phyloP scores from a whole-genome alignment of 2,888 invertebrate species.

The Choristoneura rosaceana region DNA sequence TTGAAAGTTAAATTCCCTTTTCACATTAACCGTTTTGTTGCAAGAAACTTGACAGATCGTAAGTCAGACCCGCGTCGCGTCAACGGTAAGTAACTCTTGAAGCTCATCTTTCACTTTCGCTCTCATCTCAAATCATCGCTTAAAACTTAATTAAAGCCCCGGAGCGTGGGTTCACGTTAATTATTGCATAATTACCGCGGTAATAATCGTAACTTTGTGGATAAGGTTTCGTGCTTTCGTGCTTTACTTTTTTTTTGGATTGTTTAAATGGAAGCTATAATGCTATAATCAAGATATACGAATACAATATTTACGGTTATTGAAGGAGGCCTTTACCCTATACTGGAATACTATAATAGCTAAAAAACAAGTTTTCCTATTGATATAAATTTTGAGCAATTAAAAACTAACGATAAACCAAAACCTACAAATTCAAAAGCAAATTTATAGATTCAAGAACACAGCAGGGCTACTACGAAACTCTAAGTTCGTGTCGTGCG shows the following conservation, averaged over 20 bases:
- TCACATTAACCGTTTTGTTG: not conserved
- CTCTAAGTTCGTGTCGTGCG: no score
- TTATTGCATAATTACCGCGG: constrained; percentile 25
- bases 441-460: no score
- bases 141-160: constrained; percentile 33
- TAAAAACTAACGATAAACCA: no score
- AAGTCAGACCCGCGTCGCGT: not conserved
- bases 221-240: constrained; percentile 11
- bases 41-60: constrained; percentile 1
- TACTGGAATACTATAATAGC: no score
- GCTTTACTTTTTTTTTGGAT: not conserved
- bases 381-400: no score
- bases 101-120: constrained; percentile 38
- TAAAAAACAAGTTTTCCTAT: no score
- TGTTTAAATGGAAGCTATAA: not conserved
- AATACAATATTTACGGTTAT: no score
- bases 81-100: not conserved
- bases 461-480: no score
- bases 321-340: no score
- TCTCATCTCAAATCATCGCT: constrained; percentile 23
- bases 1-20: no score
- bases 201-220: constrained; percentile 14
- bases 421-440: no score
- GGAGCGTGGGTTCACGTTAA: constrained; percentile 22
- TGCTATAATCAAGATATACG: no score